Percentiles rank a stretch among this genome's conserved stretches.
Evolutionary conservation across 2,888 invertebrate genomes (phyloP).

Genomic region (Acanthopleura granulata): DNA sequence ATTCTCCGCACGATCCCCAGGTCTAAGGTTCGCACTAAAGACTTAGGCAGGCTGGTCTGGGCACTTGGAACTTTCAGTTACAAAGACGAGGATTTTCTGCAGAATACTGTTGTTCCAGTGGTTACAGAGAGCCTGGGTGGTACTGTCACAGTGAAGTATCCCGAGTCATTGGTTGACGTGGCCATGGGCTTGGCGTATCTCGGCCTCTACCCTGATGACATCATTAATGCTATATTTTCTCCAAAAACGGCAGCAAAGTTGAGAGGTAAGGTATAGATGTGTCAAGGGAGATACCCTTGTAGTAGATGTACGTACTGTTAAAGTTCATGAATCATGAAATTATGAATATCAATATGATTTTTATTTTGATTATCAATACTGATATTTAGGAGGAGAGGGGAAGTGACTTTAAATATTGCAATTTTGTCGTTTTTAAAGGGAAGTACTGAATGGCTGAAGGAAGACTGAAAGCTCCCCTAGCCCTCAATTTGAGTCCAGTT

Average conservation of each 20-base stretch:
- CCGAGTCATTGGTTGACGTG: conserved; percentile 28
- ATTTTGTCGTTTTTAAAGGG: too few species aligned
- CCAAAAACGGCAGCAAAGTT: conserved; percentile 16
- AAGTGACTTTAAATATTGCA: too few species aligned
- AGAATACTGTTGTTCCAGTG: neutral
- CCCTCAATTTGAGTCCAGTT: too few species aligned
- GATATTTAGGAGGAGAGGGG: too few species aligned
- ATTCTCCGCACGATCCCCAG: neutral
- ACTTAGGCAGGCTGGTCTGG: conserved; percentile 31
- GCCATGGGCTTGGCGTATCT: conserved; percentile 25
- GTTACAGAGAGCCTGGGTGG: conserved; percentile 8
- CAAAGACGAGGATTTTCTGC: conserved; percentile 14
- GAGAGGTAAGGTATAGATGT: neutral
- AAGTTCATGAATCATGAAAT: too few species aligned
- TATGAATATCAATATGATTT: too few species aligned
- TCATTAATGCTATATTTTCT: conserved; percentile 20
- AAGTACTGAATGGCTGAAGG: too few species aligned
- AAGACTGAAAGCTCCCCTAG: too few species aligned
- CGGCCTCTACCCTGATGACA: conserved; percentile 20
- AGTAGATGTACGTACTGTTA: too few species aligned
- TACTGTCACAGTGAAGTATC: conserved; percentile 11
- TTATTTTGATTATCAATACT: too few species aligned
- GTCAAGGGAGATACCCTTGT: too few species aligned
- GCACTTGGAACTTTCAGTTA: conserved; percentile 29
- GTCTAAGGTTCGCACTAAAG: conserved; percentile 25